Evolutionary conservation across 2,888 invertebrate species (phyloP).

Genomic region (Leptinotarsa peninsularis): DNA sequence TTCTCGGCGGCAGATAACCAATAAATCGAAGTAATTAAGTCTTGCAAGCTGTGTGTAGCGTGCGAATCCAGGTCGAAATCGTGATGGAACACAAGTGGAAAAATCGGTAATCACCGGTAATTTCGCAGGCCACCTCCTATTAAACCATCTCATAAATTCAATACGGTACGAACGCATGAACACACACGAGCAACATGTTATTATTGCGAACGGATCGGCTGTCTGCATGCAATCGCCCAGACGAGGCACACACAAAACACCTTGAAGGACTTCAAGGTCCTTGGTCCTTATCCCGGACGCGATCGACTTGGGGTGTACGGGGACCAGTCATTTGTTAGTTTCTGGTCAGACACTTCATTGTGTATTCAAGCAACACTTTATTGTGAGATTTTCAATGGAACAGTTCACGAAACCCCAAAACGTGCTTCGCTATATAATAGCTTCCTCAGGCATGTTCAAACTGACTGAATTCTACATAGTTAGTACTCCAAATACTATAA

Average conservation of each 20-base stretch:
- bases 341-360: too few species aligned
- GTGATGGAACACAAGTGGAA: constrained; percentile 47
- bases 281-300: constrained; percentile 18
- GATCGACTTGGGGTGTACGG: not conserved
- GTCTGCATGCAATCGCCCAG: constrained; percentile 44
- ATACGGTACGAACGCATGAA: constrained; percentile 48
- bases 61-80: constrained; percentile 50
- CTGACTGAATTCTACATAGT: too few species aligned
- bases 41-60: constrained; percentile 41
- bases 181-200: constrained; percentile 44
- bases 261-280: constrained; percentile 30
- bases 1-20: not conserved
- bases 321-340: not conserved
- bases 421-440: too few species aligned
- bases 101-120: constrained; percentile 51
- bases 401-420: too few species aligned
- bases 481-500: too few species aligned
- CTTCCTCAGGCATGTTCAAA: too few species aligned
- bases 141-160: constrained; percentile 48
- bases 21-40: constrained; percentile 28
- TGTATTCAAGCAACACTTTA: too few species aligned
- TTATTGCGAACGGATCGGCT: constrained; percentile 38
- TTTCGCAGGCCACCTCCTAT: constrained; percentile 52
- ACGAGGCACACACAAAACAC: constrained; percentile 29
- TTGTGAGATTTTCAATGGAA: not conserved